Evolutionary conservation across 2,888 invertebrate species (phyloP).

Genomic region (Temnothorax rugatulus): DNA sequence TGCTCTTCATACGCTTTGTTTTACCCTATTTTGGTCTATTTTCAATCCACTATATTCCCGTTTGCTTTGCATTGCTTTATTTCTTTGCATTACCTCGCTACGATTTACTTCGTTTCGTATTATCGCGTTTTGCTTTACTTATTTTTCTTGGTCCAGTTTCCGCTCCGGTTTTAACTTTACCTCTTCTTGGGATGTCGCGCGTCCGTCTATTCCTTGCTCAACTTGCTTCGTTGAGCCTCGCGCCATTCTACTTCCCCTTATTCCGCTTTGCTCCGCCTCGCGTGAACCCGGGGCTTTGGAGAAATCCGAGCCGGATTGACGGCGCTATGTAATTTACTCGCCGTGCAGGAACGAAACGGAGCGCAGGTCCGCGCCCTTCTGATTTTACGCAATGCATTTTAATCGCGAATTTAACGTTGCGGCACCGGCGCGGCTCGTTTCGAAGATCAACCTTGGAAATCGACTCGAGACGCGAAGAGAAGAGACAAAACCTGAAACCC

Average conservation of each 20-base stretch:
- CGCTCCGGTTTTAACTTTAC: constrained; percentile 7
- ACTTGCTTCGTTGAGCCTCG: constrained; percentile 42
- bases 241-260: constrained; percentile 37
- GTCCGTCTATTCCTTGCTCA: constrained; percentile 26
- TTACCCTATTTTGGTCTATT: background rate
- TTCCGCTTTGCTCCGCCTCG: constrained; percentile 43
- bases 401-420: constrained; percentile 76
- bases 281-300: constrained; percentile 50
- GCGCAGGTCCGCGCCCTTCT: constrained; percentile 55
- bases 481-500: background rate
- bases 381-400: constrained; percentile 78
- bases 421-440: constrained; percentile 55
- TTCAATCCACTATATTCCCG: background rate
- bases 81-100: constrained; percentile 30
- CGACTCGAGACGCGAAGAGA: constrained; percentile 47
- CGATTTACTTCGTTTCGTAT: constrained; percentile 16
- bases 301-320: constrained; percentile 70
- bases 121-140: background rate
- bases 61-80: constrained; percentile 30
- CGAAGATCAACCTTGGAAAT: constrained; percentile 66
- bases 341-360: constrained; percentile 22
- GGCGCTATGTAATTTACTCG: constrained; percentile 57
- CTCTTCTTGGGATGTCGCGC: constrained; percentile 4
- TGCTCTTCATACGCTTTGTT: constrained; percentile 16
- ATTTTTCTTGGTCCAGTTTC: constrained; percentile 28